Percentiles rank a stretch among this genome's conserved stretches.
These are phyloP conservation scores for Riptortus pedestris DNA, from an alignment of 1,140 invertebrate species.

Conservation along the genomic window DNA sequence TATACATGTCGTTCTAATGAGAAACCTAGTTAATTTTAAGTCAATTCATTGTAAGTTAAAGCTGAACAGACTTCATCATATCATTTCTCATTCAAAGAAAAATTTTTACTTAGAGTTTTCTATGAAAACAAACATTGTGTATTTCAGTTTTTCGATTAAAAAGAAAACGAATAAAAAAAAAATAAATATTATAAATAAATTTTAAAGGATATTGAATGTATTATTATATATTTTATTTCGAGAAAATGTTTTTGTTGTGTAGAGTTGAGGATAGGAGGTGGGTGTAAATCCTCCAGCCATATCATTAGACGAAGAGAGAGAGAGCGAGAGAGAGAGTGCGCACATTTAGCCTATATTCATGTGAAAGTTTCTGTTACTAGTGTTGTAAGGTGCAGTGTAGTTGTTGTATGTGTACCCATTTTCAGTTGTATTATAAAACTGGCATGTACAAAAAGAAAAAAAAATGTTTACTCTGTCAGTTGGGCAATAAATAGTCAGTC, in stretches of 20 bases:
- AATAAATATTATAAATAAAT: neutral
- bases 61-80: slow-evolving; percentile 18
- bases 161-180: neutral
- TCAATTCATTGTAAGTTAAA: slow-evolving; percentile 10
- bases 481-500: slow-evolving; percentile 27
- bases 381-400: slow-evolving; percentile 25
- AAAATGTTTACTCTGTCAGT: slow-evolving; percentile 18
- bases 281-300: slow-evolving; percentile 17
- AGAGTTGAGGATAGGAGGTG: slow-evolving; percentile 15
- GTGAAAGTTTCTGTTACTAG: slow-evolving; percentile 23
- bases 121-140: neutral
- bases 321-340: neutral
- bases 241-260: slow-evolving; percentile 22
- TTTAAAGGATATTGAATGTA: slow-evolving; percentile 9
- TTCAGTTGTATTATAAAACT: slow-evolving; percentile 18
- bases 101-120: neutral
- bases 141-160: neutral
- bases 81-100: slow-evolving; percentile 20
- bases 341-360: slow-evolving; percentile 21
- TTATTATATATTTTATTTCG: slow-evolving; percentile 21
- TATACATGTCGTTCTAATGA: too few species aligned
- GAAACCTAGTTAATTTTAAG: too few species aligned
- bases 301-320: slow-evolving; percentile 18
- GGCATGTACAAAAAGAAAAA: slow-evolving; percentile 21
- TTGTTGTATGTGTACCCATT: slow-evolving; percentile 24